Evolutionary conservation across 2,888 invertebrate species (phyloP).

Genomic region (Agapostemon virescens): DNA sequence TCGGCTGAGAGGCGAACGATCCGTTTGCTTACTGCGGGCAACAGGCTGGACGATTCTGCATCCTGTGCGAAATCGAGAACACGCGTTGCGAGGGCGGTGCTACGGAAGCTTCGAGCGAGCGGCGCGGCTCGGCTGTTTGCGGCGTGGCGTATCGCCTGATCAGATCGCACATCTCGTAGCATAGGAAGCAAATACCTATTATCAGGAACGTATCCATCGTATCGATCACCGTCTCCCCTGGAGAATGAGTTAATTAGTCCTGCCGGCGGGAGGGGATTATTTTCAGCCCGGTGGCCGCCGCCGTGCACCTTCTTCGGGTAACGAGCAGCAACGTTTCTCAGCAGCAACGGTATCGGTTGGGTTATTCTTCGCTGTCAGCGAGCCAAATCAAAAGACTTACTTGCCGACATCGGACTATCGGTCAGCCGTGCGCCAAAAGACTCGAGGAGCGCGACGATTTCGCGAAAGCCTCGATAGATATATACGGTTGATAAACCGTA

Average conservation of each 20-base stretch:
- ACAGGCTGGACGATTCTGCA: constrained; percentile 67
- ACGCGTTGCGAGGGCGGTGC: constrained; percentile 75
- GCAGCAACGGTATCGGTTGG: neutral
- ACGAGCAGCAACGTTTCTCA: too few species aligned
- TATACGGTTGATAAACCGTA: too few species aligned
- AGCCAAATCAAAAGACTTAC: neutral
- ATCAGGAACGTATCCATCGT: constrained; percentile 86
- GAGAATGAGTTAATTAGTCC: neutral
- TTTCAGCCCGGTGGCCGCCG: neutral
- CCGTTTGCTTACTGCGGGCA: constrained; percentile 66
- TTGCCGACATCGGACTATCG: neutral
- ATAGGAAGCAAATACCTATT: constrained; percentile 85
- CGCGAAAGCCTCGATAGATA: neutral
- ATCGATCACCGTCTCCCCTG: constrained; percentile 44
- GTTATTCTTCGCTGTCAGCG: neutral
- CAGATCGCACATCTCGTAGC: constrained; percentile 86
- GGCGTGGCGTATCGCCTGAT: constrained; percentile 79
- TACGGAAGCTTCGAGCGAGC: constrained; percentile 65
- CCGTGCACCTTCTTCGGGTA: neutral
- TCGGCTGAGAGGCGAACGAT: neutral
- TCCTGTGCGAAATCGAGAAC: constrained; percentile 79
- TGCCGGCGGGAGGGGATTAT: neutral
- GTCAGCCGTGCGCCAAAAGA: neutral
- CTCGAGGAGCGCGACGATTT: neutral
- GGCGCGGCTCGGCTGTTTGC: constrained; percentile 69